Conservation (phyloP, 2,113 vertebrate species). For the Actenoides lindsayi region DNA sequence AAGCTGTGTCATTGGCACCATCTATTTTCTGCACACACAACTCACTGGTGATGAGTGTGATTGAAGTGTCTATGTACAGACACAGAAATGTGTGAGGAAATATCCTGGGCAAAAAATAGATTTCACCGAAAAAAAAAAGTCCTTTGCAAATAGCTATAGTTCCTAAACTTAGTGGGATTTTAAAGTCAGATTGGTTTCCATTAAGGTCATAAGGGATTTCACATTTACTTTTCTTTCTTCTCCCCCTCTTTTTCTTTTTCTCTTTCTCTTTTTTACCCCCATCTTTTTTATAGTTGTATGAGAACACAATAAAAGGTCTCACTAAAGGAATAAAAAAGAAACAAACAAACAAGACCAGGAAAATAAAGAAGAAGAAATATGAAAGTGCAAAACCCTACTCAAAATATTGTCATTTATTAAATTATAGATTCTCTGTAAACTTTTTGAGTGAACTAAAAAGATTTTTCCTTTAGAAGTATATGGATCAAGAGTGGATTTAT, state of each 20-base stretch:
- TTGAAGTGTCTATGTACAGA: background rate
- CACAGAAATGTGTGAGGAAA: background rate
- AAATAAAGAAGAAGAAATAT: background rate
- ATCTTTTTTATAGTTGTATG: background rate
- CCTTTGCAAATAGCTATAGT: background rate
- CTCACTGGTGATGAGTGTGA: background rate
- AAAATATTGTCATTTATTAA: background rate
- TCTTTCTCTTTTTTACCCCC: background rate
- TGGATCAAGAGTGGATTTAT: background rate
- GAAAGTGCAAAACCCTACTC: background rate
- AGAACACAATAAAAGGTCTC: background rate
- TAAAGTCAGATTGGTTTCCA: background rate
- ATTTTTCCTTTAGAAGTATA: background rate
- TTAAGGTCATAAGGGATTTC: fast-evolving
- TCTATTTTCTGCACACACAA: slow-evolving; percentile 15
- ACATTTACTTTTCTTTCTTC: background rate
- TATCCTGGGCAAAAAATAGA: background rate
- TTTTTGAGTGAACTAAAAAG: background rate
- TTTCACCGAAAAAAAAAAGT: background rate
- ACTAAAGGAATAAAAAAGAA: background rate
- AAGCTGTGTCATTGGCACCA: background rate
- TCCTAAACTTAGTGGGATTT: background rate
- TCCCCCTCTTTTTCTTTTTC: background rate
- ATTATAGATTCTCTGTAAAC: background rate
- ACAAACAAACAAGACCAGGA: background rate